Base-by-base conservation (phyloP, 2,113 vertebrate species). In the Promerops cafer region DNA sequence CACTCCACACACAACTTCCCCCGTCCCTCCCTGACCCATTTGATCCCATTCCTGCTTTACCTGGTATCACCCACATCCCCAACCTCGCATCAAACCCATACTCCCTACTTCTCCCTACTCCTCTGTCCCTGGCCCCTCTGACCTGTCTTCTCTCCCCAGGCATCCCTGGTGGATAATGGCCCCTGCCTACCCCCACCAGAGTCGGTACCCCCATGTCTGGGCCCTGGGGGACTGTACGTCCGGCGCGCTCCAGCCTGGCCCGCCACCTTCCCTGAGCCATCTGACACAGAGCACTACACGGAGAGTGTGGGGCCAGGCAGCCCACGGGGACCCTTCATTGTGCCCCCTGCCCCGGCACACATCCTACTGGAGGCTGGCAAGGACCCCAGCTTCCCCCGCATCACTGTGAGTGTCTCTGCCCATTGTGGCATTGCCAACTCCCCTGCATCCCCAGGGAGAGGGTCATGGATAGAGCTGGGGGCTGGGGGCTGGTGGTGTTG, bases 291-390 rank as follows among this genome's bases (percentile, higher is more conserved):
- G 83, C 98, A 96, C 92, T 99, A 98, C 54, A 3, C 6, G 0
- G 96, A 97, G 30, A 27, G 47, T 0, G 1, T 91, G 77, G 92
- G 61, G 39, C 98, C 98, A 0, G 98, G 99, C 94, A 98, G 98
- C 84, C 98, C 98, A n/a, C 98, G 93, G n/a, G 98, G 98, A 96
- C 97, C 98, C 7, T 98, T 98, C 94, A 95, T 97, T 8, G 91
- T 98, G 57, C 96, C 98, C 6, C 95, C 97, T 7, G 30, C 93
- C 59, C 98, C 98, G 0, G 98, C 98, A 80, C 98, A 97, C 83
- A 98, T 98, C 87, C 97, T 99, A 37, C 97, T 99, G 84, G 98
- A 99, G 94, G 98, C 99, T 27, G 98, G 98, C 98, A 98, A 98
- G 94, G 98, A 98, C 89, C 98, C 98, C 81, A 98, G 96, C 91